These are phyloP conservation scores for Stratiomys singularior DNA, from an alignment of 2,888 invertebrate species.

Conservation along the genomic window DNA sequence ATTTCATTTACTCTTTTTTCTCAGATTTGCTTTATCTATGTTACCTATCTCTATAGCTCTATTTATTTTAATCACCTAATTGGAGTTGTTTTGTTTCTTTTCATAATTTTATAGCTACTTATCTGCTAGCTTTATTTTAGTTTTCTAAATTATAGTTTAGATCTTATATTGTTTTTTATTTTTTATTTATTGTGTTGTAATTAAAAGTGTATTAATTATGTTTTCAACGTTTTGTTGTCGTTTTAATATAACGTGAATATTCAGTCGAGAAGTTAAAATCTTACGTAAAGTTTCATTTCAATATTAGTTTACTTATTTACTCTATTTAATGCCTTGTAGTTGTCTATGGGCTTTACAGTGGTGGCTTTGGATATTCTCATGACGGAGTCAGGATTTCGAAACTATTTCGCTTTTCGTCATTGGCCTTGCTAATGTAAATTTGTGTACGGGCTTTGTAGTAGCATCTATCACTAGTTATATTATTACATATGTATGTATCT, in stretches of 20 bases:
- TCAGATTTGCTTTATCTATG: conserved; percentile 5
- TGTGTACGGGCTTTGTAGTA: not conserved
- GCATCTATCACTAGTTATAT: conserved; percentile 14
- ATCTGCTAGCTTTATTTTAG: not conserved
- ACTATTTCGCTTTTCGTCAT: not conserved
- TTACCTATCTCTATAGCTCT: conserved; percentile 15
- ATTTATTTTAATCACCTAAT: conserved; percentile 36
- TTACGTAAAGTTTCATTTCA: conserved; percentile 1
- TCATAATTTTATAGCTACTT: conserved; percentile 38
- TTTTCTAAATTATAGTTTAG: conserved; percentile 3
- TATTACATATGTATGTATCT: not conserved
- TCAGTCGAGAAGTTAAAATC: conserved; percentile 26
- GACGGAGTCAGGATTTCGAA: too few species aligned
- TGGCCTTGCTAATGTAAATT: not conserved
- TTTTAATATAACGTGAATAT: not conserved
- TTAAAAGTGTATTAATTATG: conserved; percentile 18
- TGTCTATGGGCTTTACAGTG: not conserved
- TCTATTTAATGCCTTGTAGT: not conserved
- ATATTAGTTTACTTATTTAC: not conserved
- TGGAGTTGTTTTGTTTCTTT: conserved; percentile 42
- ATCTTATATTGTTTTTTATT: not conserved
- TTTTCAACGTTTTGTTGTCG: not conserved
- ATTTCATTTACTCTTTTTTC: not conserved
- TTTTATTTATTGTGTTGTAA: too few species aligned
- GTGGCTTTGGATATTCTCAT: not conserved